phyloP scores from a whole-genome alignment of 2,888 invertebrate genomes.

The Rotaria magnacalcarata region DNA sequence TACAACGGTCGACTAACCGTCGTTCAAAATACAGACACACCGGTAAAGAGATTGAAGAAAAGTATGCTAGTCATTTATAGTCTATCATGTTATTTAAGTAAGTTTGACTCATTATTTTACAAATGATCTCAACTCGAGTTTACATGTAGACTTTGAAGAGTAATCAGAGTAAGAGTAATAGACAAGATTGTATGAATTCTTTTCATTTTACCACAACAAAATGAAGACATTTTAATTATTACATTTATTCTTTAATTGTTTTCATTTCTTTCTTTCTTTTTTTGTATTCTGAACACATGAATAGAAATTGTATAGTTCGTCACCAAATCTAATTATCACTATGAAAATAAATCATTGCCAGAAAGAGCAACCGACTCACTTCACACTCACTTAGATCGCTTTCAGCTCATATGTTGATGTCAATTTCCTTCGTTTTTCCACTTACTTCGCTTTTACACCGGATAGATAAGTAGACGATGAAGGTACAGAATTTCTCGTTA shows the following conservation, averaged over 20 bases:
- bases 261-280: not conserved
- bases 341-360: not conserved
- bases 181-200: not conserved
- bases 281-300: not conserved
- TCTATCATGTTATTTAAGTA: not conserved
- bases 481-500: not conserved
- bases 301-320: constrained; percentile 1
- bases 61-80: not conserved
- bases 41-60: not conserved
- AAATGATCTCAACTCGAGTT: not conserved
- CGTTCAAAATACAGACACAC: not conserved
- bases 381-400: constrained; percentile 26
- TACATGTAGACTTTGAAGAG: not conserved
- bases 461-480: constrained; percentile 31
- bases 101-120: constrained; percentile 8
- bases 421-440: constrained; percentile 17
- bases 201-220: too few species aligned
- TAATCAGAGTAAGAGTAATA: not conserved
- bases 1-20: constrained; percentile 20
- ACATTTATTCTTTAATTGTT: not conserved
- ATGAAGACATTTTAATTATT: not conserved
- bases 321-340: not conserved
- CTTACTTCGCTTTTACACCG: not conserved
- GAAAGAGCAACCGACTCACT: not conserved
- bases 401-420: constrained; percentile 26